Conservation (phyloP, 2,888 invertebrate genomes). For the Heliconius charithonia region DNA sequence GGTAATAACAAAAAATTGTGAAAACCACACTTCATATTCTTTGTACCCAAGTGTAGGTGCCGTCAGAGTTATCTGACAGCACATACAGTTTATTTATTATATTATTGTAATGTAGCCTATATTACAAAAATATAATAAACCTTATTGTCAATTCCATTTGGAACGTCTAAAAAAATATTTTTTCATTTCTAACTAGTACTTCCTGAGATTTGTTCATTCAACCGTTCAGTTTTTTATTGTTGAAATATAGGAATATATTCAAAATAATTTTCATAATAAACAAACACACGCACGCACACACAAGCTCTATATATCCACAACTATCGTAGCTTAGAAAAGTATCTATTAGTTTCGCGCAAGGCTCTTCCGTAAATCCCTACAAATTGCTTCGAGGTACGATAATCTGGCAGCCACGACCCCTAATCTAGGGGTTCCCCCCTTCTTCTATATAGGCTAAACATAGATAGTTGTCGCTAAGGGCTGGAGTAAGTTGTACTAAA, state of each 20-base stretch:
- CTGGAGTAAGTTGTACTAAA: slow-evolving; percentile 63
- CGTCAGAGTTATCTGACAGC: not conserved
- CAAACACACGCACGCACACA: no score
- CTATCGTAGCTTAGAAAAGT: slow-evolving; percentile 25
- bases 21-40: not conserved
- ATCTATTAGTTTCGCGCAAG: slow-evolving; percentile 47
- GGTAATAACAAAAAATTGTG: not conserved
- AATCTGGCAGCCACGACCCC: slow-evolving; percentile 68
- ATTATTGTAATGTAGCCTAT: no score
- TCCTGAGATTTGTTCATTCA: no score
- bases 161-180: no score
- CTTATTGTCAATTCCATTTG: no score
- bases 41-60: not conserved
- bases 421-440: slow-evolving; percentile 50
- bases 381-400: slow-evolving; percentile 74
- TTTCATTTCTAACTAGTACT: no score
- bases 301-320: not conserved
- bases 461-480: slow-evolving; percentile 57
- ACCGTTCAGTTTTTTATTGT: no score
- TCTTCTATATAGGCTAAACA: no score
- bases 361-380: slow-evolving; percentile 73
- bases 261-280: no score
- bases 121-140: no score
- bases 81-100: no score
- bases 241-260: no score